These are phyloP conservation scores for Menidia menidia DNA, from an alignment of 2,797 vertebrate genomes.

Conservation along the genomic window DNA sequence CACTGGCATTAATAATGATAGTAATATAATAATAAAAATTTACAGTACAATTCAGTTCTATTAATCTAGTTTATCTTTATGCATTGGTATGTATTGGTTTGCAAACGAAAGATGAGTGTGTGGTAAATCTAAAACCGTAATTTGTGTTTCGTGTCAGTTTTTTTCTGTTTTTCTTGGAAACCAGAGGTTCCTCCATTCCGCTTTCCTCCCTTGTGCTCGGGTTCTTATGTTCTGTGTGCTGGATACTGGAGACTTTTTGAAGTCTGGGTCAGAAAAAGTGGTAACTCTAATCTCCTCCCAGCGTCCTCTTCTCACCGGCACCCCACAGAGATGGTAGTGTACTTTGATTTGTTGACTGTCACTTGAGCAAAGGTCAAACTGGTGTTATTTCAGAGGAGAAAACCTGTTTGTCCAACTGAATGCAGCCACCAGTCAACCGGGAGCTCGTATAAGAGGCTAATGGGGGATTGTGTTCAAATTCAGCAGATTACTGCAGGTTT, in stretches of 20 bases:
- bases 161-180: constrained; percentile 29
- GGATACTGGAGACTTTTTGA: constrained; percentile 26
- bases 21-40: too few relatives aligned
- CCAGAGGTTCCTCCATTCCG: constrained; percentile 3
- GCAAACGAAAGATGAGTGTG: constrained; percentile 17
- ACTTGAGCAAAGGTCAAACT: constrained; percentile 2
- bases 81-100: neutral
- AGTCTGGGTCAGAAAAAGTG: constrained; percentile 13
- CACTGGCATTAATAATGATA: too few relatives aligned
- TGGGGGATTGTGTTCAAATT: neutral
- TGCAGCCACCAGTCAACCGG: neutral
- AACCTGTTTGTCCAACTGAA: neutral
- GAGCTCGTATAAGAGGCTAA: neutral
- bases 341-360: constrained; percentile 20
- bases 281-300: constrained; percentile 20
- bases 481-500: constrained; percentile 13
- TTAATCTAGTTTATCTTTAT: too few relatives aligned
- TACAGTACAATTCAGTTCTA: too few relatives aligned
- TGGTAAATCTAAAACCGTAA: constrained; percentile 33
- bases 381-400: neutral
- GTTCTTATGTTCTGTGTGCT: constrained; percentile 10
- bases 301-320: neutral
- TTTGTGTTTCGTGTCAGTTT: constrained; percentile 36
- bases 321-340: neutral
- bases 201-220: constrained; percentile 14